Evolutionary conservation across 2,113 vertebrate species (phyloP).

Genomic region (Paramisgurnus dabryanus): DNA sequence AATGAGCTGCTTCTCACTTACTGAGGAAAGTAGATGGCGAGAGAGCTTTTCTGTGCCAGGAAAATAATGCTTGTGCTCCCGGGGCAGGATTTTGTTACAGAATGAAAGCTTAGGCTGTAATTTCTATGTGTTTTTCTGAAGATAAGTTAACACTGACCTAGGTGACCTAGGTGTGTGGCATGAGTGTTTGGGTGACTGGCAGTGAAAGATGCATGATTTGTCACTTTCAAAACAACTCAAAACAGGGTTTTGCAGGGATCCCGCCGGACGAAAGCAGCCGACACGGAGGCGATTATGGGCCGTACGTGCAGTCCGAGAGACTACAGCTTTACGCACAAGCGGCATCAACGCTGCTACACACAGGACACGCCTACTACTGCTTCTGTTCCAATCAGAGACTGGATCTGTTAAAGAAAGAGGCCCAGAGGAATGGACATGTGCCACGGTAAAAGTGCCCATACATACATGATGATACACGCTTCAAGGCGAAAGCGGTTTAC

Average conservation of each 20-base stretch:
- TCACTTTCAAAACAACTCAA: too few relatives aligned
- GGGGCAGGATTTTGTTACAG: too few relatives aligned
- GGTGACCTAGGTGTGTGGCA: neutral
- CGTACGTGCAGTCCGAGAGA: constrained; percentile 87
- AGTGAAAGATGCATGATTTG: too few relatives aligned
- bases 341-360: constrained; percentile 69
- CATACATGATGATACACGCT: neutral
- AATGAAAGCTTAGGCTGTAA: too few relatives aligned
- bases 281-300: constrained; percentile 76
- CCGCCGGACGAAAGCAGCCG: constrained; percentile 89
- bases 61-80: constrained; percentile 49
- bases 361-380: constrained; percentile 83
- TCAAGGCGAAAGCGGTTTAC: too few relatives aligned
- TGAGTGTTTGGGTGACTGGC: neutral
- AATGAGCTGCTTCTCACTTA: too few relatives aligned
- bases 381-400: constrained; percentile 88
- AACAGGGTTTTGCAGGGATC: constrained; percentile 73
- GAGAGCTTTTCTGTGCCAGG: constrained; percentile 65
- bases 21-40: too few relatives aligned
- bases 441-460: constrained; percentile 78
- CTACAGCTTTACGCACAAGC: constrained; percentile 79
- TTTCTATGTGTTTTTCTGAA: too few relatives aligned
- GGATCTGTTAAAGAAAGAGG: constrained; percentile 87
- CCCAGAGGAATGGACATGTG: constrained; percentile 79
- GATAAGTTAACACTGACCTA: too few relatives aligned